Base-by-base conservation (phyloP, 2,888 invertebrate species). In the Hololepta plana region DNA sequence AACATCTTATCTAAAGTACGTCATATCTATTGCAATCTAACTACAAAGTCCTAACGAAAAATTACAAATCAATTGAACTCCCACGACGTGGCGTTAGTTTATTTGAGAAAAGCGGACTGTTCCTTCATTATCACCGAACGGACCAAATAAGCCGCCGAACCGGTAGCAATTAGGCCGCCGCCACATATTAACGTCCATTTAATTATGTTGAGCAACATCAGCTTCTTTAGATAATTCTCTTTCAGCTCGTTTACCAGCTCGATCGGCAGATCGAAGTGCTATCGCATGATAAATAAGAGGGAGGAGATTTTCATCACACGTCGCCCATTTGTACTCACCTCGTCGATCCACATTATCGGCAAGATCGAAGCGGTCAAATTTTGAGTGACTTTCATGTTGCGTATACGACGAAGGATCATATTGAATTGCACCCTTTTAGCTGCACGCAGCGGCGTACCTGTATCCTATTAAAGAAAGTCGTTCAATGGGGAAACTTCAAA, bases 351-450 rank as follows among this genome's bases (percentile, higher is more conserved):
- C 5, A 35, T 7, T 7, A 37, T 11, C 13, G 37, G 37, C 15
- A 37, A 11, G 12, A 35, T 23, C 9, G 34, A 9, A 5, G 19
- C 21, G 3, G 11, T 25, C 5, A 34, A 15, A 7, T 20, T 21
- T 14, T 19, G 11, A 12, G 32, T 32, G 7, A 23, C 7, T 6
- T n/a, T 4, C 6, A 31, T 20, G 8, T 20, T 14, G 9, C 23
- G 12, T 2, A 72, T 51, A 12, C 57, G 57, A 28, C 65, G 59
- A 33, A 68, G 43, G 40, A 74, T 70, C 45, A 74, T 61, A 41
- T 75, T 76, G 42, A 75, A 73, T 41, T 76, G 76, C 0, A 68
- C 67, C 24, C 72, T 55, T 47, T 72, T 74, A 2, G 62, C 62
- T 3, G 67, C 68, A 31, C 60, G 55, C 3, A 75, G 37, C 0